phyloP scores from a whole-genome alignment of 1,140 invertebrate genomes.

The Hesperophylax magnus region DNA sequence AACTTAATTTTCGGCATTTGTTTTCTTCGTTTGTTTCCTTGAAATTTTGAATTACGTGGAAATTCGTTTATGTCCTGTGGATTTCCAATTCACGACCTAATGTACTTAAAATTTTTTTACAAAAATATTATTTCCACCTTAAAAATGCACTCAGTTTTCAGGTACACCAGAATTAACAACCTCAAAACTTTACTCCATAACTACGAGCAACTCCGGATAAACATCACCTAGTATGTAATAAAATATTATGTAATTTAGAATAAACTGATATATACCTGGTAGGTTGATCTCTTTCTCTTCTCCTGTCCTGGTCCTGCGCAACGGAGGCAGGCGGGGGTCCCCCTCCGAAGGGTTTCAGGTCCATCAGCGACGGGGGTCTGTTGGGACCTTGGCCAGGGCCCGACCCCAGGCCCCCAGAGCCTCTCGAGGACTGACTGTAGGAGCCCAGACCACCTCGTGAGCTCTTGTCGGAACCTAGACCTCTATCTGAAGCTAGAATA shows the following conservation, averaged over 20 bases:
- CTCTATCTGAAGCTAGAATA: neutral
- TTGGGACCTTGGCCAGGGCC: neutral
- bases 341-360: slow-evolving; percentile 62
- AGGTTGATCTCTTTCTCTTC: slow-evolving; percentile 27
- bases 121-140: too few species aligned
- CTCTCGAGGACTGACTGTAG: neutral
- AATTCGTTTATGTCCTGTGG: too few species aligned
- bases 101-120: too few species aligned
- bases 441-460: slow-evolving; percentile 5
- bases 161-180: too few species aligned
- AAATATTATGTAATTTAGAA: neutral
- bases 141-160: too few species aligned
- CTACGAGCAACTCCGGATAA: too few species aligned
- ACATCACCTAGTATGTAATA: too few species aligned
- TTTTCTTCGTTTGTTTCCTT: too few species aligned
- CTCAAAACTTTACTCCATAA: too few species aligned
- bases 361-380: slow-evolving; percentile 62
- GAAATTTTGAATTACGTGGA: too few species aligned
- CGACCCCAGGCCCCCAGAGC: neutral
- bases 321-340: slow-evolving; percentile 56
- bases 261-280: neutral
- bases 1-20: too few species aligned
- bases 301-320: slow-evolving; percentile 59
- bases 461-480: neutral
- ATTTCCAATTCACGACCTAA: too few species aligned